Percentiles rank a stretch among this genome's conserved stretches.
Conservation (phyloP, 2,888 invertebrate species). For the Melieria picta region DNA sequence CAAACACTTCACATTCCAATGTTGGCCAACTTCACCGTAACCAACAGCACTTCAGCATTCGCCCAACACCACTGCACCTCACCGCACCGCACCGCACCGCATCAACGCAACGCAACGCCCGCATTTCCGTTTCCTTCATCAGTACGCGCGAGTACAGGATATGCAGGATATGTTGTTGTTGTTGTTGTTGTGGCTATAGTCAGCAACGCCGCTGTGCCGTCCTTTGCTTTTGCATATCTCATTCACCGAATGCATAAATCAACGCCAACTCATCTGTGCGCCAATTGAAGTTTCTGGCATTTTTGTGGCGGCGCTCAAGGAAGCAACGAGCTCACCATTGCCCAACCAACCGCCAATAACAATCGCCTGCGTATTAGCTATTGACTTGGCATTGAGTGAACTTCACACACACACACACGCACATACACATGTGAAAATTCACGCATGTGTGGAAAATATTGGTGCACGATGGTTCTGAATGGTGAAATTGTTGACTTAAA, state of each 20-base stretch:
- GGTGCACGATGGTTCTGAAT: too few species aligned
- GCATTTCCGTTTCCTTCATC: neutral
- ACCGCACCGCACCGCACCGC: neutral
- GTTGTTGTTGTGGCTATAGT: neutral
- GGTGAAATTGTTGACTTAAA: too few species aligned
- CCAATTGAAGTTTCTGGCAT: neutral
- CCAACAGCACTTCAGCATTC: neutral
- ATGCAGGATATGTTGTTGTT: neutral
- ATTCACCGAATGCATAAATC: constrained; percentile 6
- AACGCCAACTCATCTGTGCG: constrained; percentile 5
- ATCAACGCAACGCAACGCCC: neutral
- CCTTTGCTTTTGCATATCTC: neutral
- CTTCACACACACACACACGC: too few species aligned
- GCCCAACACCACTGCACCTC: neutral
- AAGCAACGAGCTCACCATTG: neutral
- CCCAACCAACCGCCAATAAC: too few species aligned
- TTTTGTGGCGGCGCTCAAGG: neutral
- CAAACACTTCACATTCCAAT: neutral
- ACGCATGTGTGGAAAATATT: too few species aligned
- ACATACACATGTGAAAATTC: too few species aligned
- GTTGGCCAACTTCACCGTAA: neutral
- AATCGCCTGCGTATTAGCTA: too few species aligned
- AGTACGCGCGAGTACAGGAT: neutral
- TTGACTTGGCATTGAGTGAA: too few species aligned
- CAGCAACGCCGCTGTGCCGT: neutral